These are phyloP conservation scores for Dendronephthya gigantea DNA, from an alignment of 64 coral and sea anemone genomes.

Conservation along the genomic window DNA sequence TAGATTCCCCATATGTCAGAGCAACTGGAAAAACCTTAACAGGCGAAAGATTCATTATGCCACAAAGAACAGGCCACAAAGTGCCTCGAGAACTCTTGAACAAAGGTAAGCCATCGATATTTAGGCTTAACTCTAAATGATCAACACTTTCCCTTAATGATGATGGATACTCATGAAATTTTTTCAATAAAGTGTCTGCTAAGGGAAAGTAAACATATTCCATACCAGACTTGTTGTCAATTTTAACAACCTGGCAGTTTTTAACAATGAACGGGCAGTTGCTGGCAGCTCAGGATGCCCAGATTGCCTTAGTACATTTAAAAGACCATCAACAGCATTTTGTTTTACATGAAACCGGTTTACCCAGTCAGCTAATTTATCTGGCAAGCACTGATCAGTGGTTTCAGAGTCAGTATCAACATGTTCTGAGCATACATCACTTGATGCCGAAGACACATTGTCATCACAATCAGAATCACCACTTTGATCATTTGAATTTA, in stretches of 20 bases:
- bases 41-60: neutral
- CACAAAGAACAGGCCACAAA: neutral
- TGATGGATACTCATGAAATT: too few species aligned
- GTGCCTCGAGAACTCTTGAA: neutral
- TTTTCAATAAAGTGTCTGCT: too few species aligned
- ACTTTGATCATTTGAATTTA: too few species aligned
- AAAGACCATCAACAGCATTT: neutral
- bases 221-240: neutral
- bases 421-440: too few species aligned
- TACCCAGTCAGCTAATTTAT: too few species aligned
- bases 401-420: too few species aligned
- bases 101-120: neutral
- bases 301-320: neutral
- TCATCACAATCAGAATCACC: too few species aligned
- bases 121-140: neutral
- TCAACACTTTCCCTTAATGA: too few species aligned
- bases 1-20: neutral
- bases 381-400: too few species aligned
- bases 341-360: neutral
- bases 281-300: neutral
- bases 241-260: neutral
- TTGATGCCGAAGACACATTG: too few species aligned
- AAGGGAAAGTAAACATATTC: neutral
- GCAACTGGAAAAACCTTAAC: neutral
- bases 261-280: neutral